These are phyloP conservation scores for Mormyrops boulengeri DNA, from an alignment of 2,797 vertebrate genomes.

Conservation along the genomic window DNA sequence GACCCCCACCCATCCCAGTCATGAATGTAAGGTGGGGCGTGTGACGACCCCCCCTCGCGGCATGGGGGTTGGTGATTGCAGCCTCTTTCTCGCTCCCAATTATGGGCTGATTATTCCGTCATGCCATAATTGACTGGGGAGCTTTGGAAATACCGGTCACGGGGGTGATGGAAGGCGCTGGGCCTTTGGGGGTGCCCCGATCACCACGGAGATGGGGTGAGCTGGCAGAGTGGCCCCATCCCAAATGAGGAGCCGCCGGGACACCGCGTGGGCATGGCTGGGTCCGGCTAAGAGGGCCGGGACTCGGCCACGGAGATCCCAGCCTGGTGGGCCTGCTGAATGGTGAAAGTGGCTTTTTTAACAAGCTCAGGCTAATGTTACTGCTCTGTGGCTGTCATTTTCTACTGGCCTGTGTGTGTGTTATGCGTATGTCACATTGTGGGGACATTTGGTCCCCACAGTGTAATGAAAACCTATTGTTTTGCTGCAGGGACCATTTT, in stretches of 20 bases:
- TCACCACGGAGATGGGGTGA: slow-evolving; percentile 99
- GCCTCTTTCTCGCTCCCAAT: slow-evolving; percentile 96
- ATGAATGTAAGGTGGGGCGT: neutral
- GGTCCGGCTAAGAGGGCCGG: too few species aligned
- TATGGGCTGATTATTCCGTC: slow-evolving; percentile 96
- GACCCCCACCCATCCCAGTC: neutral
- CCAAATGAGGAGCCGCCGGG: slow-evolving; percentile 83
- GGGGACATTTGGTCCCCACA: too few species aligned
- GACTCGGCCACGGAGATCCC: too few species aligned
- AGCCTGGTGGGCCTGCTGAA: too few species aligned
- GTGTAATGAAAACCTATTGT: neutral
- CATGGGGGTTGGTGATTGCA: slow-evolving; percentile 92
- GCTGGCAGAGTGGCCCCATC: slow-evolving; percentile 97
- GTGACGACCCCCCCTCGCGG: too few species aligned
- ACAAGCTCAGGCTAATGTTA: too few species aligned
- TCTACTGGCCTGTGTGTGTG: too few species aligned
- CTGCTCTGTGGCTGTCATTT: too few species aligned
- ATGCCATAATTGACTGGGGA: slow-evolving; percentile 99
- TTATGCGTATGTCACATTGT: too few species aligned
- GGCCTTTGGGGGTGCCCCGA: slow-evolving; percentile 87
- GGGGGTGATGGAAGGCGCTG: slow-evolving; percentile 98
- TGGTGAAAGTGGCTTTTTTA: too few species aligned
- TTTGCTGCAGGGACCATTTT: neutral
- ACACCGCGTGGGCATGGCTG: too few species aligned
- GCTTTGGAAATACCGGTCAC: slow-evolving; percentile 99